These are phyloP conservation scores for Ictalurus furcatus DNA, from an alignment of 2,113 vertebrate species.

Conservation along the genomic window DNA sequence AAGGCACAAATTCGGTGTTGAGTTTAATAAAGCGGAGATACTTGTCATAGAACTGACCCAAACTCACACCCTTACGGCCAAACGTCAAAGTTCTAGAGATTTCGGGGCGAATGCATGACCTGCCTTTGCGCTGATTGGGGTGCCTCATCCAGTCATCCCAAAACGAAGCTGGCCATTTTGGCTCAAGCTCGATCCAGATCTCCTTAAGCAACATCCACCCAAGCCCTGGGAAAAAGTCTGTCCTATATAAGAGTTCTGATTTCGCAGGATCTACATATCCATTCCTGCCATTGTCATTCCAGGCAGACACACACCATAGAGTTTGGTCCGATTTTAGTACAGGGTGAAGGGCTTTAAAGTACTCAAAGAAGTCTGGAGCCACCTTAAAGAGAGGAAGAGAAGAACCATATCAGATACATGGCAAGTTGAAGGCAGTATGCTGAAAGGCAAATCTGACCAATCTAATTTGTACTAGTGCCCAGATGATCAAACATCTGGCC, in stretches of 20 bases:
- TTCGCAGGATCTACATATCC: conserved; percentile 77
- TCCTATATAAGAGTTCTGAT: conserved; percentile 82
- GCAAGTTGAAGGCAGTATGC: neutral
- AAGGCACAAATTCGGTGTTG: conserved; percentile 91
- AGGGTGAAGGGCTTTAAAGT: conserved; percentile 83
- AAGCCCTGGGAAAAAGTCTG: conserved; percentile 93
- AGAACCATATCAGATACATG: neutral
- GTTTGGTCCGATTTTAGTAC: conserved; percentile 74
- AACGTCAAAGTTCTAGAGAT: conserved; percentile 92
- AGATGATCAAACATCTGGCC: neutral
- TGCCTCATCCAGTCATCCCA: conserved; percentile 98
- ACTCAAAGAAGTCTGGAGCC: conserved; percentile 91
- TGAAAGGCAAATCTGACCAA: neutral
- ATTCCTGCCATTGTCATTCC: conserved; percentile 93
- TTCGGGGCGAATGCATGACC: conserved; percentile 88
- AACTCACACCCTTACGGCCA: conserved; percentile 90
- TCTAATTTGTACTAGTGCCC: neutral
- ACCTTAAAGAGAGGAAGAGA: conserved; percentile 67
- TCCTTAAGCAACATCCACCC: conserved; percentile 88
- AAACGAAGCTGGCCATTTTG: conserved; percentile 90
- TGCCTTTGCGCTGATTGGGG: conserved; percentile 82
- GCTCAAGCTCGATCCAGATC: conserved; percentile 88
- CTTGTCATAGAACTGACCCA: conserved; percentile 97
- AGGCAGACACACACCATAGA: conserved; percentile 91
- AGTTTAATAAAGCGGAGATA: conserved; percentile 93